Evolutionary conservation across 2,888 invertebrate genomes (phyloP).

Genomic region (Lydus trimaculatus): DNA sequence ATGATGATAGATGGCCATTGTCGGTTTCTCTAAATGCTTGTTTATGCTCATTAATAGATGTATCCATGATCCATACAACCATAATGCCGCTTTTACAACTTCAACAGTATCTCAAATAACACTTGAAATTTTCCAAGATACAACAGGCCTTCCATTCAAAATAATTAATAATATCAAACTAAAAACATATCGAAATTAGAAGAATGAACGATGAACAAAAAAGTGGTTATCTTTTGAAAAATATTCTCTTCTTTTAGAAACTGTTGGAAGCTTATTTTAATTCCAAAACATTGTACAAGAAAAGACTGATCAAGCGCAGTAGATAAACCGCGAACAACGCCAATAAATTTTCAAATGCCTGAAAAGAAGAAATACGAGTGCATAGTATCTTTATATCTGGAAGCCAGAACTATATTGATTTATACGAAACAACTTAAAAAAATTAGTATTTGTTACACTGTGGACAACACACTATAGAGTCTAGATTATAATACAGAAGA

Average conservation of each 20-base stretch:
- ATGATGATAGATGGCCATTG: conserved; percentile 50
- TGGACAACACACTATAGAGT: background rate
- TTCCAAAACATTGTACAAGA: conserved; percentile 14
- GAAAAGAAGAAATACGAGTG: conserved; percentile 43
- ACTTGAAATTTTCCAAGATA: background rate
- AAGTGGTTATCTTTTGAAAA: background rate
- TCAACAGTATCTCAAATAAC: background rate
- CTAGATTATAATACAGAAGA: background rate
- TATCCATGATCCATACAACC: conserved; percentile 26
- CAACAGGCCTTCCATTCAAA: background rate
- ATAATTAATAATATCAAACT: background rate
- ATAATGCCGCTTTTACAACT: background rate
- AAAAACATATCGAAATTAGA: background rate
- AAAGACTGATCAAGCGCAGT: conserved; percentile 22
- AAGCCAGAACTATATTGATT: conserved; percentile 47
- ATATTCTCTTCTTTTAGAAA: background rate
- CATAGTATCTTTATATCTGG: conserved; percentile 48
- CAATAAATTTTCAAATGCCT: conserved; percentile 39
- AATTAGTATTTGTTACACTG: conserved; percentile 23
- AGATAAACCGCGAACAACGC: conserved; percentile 40
- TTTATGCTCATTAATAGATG: conserved; percentile 48
- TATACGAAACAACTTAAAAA: conserved; percentile 34
- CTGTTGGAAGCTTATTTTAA: conserved; percentile 16
- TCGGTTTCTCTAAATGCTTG: conserved; percentile 48
- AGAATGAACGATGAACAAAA: background rate